Evolutionary conservation across 2,888 invertebrate genomes (phyloP).

Genomic region (Mythimna lalbum): DNA sequence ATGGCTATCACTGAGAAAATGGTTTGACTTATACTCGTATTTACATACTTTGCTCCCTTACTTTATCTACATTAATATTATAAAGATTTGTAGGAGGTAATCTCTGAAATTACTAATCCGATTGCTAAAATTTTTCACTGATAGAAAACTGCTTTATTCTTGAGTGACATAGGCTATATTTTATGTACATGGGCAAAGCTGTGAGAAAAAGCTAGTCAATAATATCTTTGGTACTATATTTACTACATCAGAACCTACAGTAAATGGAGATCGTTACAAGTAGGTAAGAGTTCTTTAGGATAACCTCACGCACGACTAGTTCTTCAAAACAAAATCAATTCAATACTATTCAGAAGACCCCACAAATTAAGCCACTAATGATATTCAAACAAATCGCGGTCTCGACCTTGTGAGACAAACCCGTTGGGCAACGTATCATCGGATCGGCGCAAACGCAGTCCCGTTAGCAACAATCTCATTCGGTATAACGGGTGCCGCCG

Average conservation of each 20-base stretch:
- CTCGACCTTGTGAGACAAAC: constrained; percentile 65
- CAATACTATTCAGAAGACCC: constrained; percentile 4
- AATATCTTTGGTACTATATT: too few species aligned
- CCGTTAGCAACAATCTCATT: constrained; percentile 81
- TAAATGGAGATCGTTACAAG: not conserved
- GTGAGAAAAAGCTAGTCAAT: not conserved
- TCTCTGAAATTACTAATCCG: too few species aligned
- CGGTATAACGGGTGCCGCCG: constrained; percentile 72
- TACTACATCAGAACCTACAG: not conserved
- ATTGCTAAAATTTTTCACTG: too few species aligned
- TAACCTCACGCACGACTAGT: not conserved
- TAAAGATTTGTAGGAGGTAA: too few species aligned
- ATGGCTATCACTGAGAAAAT: not conserved
- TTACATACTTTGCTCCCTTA: too few species aligned
- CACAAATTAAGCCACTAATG: constrained; percentile 52
- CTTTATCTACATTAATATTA: not conserved
- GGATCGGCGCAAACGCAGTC: constrained; percentile 67
- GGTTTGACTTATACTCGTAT: not conserved
- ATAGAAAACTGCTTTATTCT: too few species aligned
- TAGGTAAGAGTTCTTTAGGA: not conserved
- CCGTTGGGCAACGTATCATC: constrained; percentile 59
- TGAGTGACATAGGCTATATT: too few species aligned
- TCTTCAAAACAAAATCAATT: constrained; percentile 11
- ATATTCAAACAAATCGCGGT: constrained; percentile 64
- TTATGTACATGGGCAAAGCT: too few species aligned